A percentile compares a stretch with the other conserved stretches of the same genome.
Conservation (phyloP, 2,113 vertebrate genomes). For the Philantomba maxwellii region DNA sequence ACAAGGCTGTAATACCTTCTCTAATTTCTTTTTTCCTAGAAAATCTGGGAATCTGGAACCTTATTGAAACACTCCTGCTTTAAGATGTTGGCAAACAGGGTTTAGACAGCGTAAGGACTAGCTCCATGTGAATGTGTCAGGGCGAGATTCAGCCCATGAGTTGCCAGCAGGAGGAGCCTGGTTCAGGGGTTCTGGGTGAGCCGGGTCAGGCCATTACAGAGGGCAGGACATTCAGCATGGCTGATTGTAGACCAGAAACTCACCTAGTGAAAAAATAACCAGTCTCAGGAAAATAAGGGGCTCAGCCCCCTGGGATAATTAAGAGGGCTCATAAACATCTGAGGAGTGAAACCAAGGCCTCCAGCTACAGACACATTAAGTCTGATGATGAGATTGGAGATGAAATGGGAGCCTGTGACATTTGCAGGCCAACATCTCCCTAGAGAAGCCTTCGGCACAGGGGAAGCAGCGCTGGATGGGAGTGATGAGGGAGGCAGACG, state of each 20-base stretch:
- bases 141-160: neutral
- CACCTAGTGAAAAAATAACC: neutral
- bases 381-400: neutral
- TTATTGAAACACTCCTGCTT: neutral
- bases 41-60: neutral
- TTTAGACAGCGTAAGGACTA: neutral
- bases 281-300: neutral
- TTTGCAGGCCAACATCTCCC: neutral
- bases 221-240: neutral
- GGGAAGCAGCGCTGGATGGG: neutral
- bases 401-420: neutral
- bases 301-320: neutral
- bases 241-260: conserved; percentile 26
- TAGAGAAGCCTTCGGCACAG: neutral
- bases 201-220: neutral
- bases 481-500: neutral
- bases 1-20: neutral
- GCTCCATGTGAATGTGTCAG: neutral
- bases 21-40: neutral
- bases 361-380: neutral
- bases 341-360: neutral
- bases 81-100: neutral
- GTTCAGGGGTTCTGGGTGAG: neutral
- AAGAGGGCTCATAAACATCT: neutral
- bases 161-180: neutral